A percentile compares a stretch with the other conserved stretches of the same genome.
Conservation (phyloP, 2,888 invertebrate genomes). For the Lathronympha strigana region DNA sequence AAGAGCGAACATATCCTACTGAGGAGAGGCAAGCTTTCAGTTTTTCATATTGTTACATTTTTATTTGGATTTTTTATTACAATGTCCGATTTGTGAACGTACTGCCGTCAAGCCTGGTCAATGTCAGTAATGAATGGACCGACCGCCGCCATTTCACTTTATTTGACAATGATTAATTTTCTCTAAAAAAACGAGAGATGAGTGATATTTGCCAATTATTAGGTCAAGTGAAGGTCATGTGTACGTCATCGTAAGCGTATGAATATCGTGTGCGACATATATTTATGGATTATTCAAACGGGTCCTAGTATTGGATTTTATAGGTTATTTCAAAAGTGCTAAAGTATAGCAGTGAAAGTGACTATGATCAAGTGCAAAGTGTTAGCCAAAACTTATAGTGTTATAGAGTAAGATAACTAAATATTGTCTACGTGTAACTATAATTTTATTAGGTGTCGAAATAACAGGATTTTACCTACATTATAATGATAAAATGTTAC, state of each 20-base stretch:
- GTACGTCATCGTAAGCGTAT: not conserved
- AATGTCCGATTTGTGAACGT: not conserved
- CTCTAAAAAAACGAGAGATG: not conserved
- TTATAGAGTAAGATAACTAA: conserved; percentile 20
- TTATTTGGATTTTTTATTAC: not conserved
- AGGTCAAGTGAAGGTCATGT: not conserved
- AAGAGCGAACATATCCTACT: not conserved
- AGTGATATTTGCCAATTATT: not conserved
- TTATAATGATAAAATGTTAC: not conserved
- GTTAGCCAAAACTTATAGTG: conserved; percentile 39
- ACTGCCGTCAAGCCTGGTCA: not conserved
- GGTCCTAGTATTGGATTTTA: conserved; percentile 25
- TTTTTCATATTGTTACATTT: not conserved
- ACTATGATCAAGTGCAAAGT: conserved; percentile 40
- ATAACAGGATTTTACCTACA: not conserved
- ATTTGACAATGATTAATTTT: no score
- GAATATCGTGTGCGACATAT: no score
- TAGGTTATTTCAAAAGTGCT: conserved; percentile 26
- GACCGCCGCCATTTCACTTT: not conserved
- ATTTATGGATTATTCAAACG: no score
- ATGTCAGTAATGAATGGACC: conserved; percentile 24
- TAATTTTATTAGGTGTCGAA: not conserved
- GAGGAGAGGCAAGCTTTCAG: not conserved
- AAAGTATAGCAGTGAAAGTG: conserved; percentile 29
- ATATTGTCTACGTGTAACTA: conserved; percentile 7